Conservation (phyloP, 37 sponge, comb jelly and placozoan genomes). For the Oopsacas minuta region DNA sequence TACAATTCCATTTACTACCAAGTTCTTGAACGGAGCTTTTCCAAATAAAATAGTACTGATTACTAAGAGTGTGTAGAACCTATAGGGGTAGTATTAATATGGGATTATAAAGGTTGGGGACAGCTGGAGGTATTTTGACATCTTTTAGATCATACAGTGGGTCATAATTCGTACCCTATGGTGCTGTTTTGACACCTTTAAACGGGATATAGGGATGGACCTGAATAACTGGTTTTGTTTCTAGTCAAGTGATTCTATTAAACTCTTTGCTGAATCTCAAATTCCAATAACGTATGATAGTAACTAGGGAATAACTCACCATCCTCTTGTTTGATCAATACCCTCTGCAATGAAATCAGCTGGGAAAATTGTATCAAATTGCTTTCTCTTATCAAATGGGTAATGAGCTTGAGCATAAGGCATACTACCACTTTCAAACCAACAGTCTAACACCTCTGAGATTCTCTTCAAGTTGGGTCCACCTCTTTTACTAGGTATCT, state of each 20-base stretch:
- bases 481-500: conserved; percentile 74
- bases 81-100: background rate
- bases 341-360: conserved; percentile 99
- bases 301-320: too few relatives aligned
- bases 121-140: background rate
- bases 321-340: conserved; percentile 96
- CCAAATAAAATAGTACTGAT: conserved; percentile 84
- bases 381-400: conserved; percentile 82
- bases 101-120: background rate
- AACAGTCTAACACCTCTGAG: conserved; percentile 95
- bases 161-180: too few relatives aligned
- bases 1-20: conserved; percentile 92
- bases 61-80: conserved; percentile 97
- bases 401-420: conserved; percentile 98
- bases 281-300: too few relatives aligned
- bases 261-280: too few relatives aligned
- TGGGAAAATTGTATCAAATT: conserved; percentile 77
- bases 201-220: too few relatives aligned
- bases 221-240: too few relatives aligned
- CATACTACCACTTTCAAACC: conserved; percentile 99
- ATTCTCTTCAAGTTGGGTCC: conserved; percentile 61
- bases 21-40: conserved; percentile 93
- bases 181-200: too few relatives aligned
- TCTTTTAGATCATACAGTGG: too few relatives aligned
- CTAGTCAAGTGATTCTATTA: too few relatives aligned